Base-by-base conservation (phyloP, 2,888 invertebrate genomes). In the Drosophila lutescens region DNA sequence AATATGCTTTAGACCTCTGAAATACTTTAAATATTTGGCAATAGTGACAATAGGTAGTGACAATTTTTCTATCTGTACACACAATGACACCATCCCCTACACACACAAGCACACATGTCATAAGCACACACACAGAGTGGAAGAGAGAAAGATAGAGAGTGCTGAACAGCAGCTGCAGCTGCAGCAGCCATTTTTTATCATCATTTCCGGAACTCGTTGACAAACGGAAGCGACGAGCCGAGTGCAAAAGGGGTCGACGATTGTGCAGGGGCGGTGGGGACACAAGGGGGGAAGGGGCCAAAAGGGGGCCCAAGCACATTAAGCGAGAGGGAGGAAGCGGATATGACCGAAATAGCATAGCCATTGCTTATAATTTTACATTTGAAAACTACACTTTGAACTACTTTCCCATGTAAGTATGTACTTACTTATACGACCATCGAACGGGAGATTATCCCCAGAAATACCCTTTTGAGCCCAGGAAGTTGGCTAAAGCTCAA, bases 181-280 rank as follows among this genome's bases (percentile, higher is more conserved):
- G 86, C 84, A 77, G 79, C 86, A 87, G 82, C 86, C 82, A 89
- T 85, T 84, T 84, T 89, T 84, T 84, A 89, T 89, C 89, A 88
- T 82, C 88, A 83, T 86, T 89, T 85, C 88, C 89, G 88, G 76
- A 83, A 88, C 89, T 89, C 89, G 89, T 86, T 86, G 89, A 88
- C 88, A 89, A 89, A 86, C 89, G 85, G 83, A 86, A 82, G 82
- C 89, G 76, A 59, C 75, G 88, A 87, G 89, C 88, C 89, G 83
- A 65, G 74, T 76, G 60, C 74, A 69, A 54, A 54, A 46, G 66
- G 56, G 60, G 40, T 69, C 47, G 47, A 49, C 47, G 66, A 49
- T 43, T 47, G 47, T 30, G 32, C 49, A 57, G 47, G 47, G 15
- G 54, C 9, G 13, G 9, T 10, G 10, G 44, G 17, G 30, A 23